Conservation (phyloP, 92 coral and sea anemone species). For the Isaurus tuberculatus region DNA sequence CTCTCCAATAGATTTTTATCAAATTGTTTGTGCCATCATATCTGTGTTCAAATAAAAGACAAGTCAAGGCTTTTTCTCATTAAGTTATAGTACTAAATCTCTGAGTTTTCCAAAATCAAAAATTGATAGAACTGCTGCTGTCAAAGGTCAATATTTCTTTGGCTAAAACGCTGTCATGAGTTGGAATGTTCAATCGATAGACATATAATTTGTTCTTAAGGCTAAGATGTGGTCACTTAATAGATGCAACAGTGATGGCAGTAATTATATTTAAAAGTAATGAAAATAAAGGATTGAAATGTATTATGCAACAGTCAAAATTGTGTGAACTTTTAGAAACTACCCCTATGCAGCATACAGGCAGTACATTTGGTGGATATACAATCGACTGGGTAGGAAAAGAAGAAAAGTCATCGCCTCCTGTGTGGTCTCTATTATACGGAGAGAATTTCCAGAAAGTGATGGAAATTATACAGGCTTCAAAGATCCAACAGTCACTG, state of each 20-base stretch:
- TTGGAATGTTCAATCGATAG: too few species aligned
- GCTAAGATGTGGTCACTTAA: too few species aligned
- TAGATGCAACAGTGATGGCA: too few species aligned
- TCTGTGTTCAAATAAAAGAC: conserved; percentile 35
- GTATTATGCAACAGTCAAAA: too few species aligned
- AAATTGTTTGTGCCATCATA: conserved; percentile 43
- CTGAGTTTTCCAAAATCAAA: conserved; percentile 36
- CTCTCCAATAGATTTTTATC: conserved; percentile 34
- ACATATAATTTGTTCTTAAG: too few species aligned
- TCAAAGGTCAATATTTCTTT: too few species aligned
- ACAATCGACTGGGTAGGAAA: conserved; percentile 19
- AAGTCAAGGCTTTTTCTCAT: conserved; percentile 38
- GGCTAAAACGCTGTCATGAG: too few species aligned
- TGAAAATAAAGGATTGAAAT: too few species aligned
- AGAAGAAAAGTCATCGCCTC: conserved; percentile 21
- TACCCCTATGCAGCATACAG: conserved; percentile 48
- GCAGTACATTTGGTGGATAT: conserved; percentile 42
- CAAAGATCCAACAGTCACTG: conserved; percentile 43
- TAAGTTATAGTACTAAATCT: conserved; percentile 33
- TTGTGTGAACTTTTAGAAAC: conserved; percentile 20
- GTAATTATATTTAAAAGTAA: too few species aligned
- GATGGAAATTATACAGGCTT: conserved; percentile 48
- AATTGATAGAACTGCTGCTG: neutral
- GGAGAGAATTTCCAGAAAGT: conserved; percentile 33
- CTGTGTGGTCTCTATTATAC: conserved; percentile 9